Evolutionary conservation across 2,113 vertebrate genomes (phyloP).

Genomic region (Notothenia rossii): DNA sequence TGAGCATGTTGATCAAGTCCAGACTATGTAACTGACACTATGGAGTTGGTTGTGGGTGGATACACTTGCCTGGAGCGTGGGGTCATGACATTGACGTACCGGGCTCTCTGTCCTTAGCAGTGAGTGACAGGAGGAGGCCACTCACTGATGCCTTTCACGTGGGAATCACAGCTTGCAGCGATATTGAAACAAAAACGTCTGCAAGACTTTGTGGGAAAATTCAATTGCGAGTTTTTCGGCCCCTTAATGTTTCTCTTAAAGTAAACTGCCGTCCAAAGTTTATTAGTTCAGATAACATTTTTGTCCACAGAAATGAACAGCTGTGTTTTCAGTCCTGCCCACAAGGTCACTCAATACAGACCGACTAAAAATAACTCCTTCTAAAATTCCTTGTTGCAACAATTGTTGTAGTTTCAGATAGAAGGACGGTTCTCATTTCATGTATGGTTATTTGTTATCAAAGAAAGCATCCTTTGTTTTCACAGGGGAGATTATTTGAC

Average conservation of each 20-base stretch:
- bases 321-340: slow-evolving; percentile 84
- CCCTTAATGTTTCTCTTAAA: slow-evolving; percentile 86
- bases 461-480: slow-evolving; percentile 42
- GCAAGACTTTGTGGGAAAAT: slow-evolving; percentile 90
- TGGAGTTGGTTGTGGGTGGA: slow-evolving; percentile 89
- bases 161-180: slow-evolving; percentile 95
- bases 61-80: slow-evolving; percentile 87
- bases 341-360: slow-evolving; percentile 78
- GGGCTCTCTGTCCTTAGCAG: slow-evolving; percentile 82
- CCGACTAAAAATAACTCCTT: slow-evolving; percentile 79
- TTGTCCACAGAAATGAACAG: slow-evolving; percentile 81
- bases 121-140: slow-evolving; percentile 95
- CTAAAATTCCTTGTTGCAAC: slow-evolving; percentile 57
- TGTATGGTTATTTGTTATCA: slow-evolving; percentile 45
- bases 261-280: slow-evolving; percentile 85
- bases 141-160: slow-evolving; percentile 92
- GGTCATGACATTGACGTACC: slow-evolving; percentile 91
- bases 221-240: slow-evolving; percentile 86
- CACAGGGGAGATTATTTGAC: slow-evolving; percentile 27
- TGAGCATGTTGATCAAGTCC: slow-evolving; percentile 86
- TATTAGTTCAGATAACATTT: slow-evolving; percentile 87
- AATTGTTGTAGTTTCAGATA: slow-evolving; percentile 53
- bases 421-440: slow-evolving; percentile 7
- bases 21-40: slow-evolving; percentile 89
- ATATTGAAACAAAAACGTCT: slow-evolving; percentile 86